Conservation (phyloP, 2,888 invertebrate genomes). For the Criorhina ranunculi region DNA sequence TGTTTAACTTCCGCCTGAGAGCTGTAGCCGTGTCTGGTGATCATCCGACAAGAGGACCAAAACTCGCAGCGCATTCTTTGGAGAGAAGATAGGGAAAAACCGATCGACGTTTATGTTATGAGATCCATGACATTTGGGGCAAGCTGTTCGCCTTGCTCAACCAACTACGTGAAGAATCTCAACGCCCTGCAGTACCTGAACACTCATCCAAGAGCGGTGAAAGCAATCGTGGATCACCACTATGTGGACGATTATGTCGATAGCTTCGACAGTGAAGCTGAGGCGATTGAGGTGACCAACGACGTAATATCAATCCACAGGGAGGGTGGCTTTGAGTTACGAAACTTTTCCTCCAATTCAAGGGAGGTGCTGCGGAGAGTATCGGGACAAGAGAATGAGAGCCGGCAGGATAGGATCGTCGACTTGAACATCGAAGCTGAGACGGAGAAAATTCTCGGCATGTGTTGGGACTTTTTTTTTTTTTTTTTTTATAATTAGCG, state of each 20-base stretch:
- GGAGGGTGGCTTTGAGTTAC: slow-evolving; percentile 23
- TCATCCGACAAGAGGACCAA: slow-evolving; percentile 9
- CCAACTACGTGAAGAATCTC: slow-evolving; percentile 69
- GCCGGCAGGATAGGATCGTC: not conserved
- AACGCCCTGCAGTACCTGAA: slow-evolving; percentile 41
- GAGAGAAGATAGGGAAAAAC: slow-evolving; percentile 43
- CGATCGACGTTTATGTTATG: slow-evolving; percentile 63
- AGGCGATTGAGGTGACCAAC: slow-evolving; percentile 62
- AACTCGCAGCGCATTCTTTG: slow-evolving; percentile 51
- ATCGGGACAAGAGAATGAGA: slow-evolving; percentile 1
- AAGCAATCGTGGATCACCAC: slow-evolving; percentile 52
- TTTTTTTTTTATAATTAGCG: no score
- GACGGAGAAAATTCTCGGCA: slow-evolving; percentile 64
- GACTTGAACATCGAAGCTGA: slow-evolving; percentile 24
- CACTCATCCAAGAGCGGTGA: slow-evolving; percentile 41
- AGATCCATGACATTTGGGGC: slow-evolving; percentile 73
- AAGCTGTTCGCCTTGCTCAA: no score
- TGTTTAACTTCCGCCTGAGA: slow-evolving; percentile 59
- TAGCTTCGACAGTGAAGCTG: slow-evolving; percentile 28
- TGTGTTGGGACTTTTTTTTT: slow-evolving; percentile 66
- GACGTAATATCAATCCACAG: slow-evolving; percentile 15
- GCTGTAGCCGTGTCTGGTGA: slow-evolving; percentile 41
- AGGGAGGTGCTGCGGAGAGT: slow-evolving; percentile 19
- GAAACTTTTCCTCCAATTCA: slow-evolving; percentile 30
- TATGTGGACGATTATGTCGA: slow-evolving; percentile 67